Percentiles rank a stretch among this genome's conserved stretches.
These are phyloP conservation scores for Catalaphyllia jardinei DNA, from an alignment of 64 coral and sea anemone species.

Conservation along the genomic window DNA sequence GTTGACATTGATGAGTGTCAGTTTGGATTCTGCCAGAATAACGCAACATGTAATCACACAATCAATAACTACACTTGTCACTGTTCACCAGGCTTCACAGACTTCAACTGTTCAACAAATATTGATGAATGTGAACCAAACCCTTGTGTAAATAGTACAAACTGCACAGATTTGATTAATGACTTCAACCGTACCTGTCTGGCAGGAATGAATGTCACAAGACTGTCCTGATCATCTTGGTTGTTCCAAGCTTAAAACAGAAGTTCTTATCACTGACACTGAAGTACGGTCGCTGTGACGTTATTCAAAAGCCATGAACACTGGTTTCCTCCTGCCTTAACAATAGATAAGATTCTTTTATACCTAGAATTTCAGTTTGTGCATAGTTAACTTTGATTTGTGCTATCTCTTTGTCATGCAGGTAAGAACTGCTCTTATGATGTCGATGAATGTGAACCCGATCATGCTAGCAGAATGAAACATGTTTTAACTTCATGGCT, in stretches of 20 bases:
- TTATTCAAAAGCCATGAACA: too few species aligned
- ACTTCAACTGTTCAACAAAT: slow-evolving; percentile 67
- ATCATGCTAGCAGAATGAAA: slow-evolving; percentile 90
- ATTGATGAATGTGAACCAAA: slow-evolving; percentile 70
- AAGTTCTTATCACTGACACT: too few species aligned
- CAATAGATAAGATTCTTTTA: background rate
- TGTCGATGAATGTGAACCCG: slow-evolving; percentile 78
- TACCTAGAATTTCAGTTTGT: background rate
- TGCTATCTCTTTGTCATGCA: slow-evolving; percentile 1
- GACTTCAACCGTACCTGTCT: slow-evolving; percentile 68
- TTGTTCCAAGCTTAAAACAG: too few species aligned
- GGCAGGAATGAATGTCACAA: slow-evolving; percentile 5
- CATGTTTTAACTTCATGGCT: slow-evolving; percentile 68
- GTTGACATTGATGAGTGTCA: slow-evolving; percentile 78
- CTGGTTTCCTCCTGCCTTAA: too few species aligned
- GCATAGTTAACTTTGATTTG: too few species aligned
- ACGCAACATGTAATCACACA: slow-evolving; percentile 63
- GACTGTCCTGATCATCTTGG: too few species aligned
- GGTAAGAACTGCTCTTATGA: slow-evolving; percentile 83
- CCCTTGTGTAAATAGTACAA: slow-evolving; percentile 62
- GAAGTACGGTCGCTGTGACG: too few species aligned
- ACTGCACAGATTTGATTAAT: slow-evolving; percentile 78
- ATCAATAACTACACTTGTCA: slow-evolving; percentile 61
- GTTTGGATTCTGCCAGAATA: slow-evolving; percentile 61
- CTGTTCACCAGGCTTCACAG: slow-evolving; percentile 69